Evolutionary conservation across 1,140 invertebrate genomes (phyloP).

Genomic region (Megalopta genalis): DNA sequence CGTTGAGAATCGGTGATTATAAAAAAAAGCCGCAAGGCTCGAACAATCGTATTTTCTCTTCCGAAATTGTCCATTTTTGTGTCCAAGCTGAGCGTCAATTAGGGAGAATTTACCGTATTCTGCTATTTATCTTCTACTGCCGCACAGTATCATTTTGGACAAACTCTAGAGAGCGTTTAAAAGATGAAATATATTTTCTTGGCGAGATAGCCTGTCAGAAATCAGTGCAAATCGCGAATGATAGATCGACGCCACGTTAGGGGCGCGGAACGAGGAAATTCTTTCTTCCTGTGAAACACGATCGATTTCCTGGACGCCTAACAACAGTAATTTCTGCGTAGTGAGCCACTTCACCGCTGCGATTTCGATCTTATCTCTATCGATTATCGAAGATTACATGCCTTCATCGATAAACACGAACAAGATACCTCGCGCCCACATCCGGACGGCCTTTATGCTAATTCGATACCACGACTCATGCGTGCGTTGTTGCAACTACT

Average conservation of each 20-base stretch:
- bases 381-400: slow-evolving; percentile 37
- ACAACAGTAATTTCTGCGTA: slow-evolving; percentile 26
- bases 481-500: background rate
- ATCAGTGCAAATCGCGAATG: no score
- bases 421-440: slow-evolving; percentile 19
- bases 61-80: no score
- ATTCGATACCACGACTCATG: background rate
- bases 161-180: no score
- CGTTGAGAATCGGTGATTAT: no score
- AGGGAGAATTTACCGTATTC: no score
- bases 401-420: slow-evolving; percentile 28
- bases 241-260: background rate
- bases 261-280: background rate
- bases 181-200: no score
- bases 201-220: background rate
- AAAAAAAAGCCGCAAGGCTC: no score
- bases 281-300: background rate
- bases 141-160: no score
- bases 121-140: no score
- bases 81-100: no score
- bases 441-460: slow-evolving; percentile 30
- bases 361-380: slow-evolving; percentile 37
- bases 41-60: no score
- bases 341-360: background rate
- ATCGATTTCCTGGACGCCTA: background rate